phyloP scores from a whole-genome alignment of 2,888 invertebrate species.

The Aphrophora alni region DNA sequence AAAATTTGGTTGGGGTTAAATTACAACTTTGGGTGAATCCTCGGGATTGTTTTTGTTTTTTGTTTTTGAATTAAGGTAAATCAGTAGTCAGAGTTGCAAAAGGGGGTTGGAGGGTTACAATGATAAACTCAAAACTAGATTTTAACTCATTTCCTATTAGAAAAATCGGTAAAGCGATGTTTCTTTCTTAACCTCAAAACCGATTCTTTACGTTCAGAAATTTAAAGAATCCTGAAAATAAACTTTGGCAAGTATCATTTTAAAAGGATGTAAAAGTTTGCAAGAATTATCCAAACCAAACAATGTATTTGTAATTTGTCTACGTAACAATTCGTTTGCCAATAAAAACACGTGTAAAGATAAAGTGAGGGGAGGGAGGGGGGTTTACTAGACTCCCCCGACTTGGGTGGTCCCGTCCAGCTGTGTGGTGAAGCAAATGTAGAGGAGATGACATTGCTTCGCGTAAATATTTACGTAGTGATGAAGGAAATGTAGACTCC shows the following conservation, averaged over 20 bases:
- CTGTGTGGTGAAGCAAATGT: not conserved
- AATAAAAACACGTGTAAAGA: not conserved
- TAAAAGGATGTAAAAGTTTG: conserved; percentile 1
- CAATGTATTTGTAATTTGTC: not conserved
- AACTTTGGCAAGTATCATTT: not conserved
- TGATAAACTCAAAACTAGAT: no score
- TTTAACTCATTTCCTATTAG: no score
- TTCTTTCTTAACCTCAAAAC: no score
- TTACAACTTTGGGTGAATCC: no score
- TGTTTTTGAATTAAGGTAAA: no score
- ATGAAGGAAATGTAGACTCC: not conserved
- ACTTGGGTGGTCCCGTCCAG: not conserved
- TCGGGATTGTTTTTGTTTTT: no score
- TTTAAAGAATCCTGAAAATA: no score
- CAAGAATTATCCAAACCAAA: not conserved
- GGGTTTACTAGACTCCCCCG: not conserved
- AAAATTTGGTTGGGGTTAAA: no score
- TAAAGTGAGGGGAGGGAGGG: not conserved
- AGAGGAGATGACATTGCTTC: conserved; percentile 6
- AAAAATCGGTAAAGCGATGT: no score
- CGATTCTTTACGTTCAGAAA: no score
- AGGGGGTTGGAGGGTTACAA: no score
- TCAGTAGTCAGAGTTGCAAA: no score
- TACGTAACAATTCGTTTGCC: not conserved
- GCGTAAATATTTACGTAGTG: not conserved